These are phyloP conservation scores for Caradrina clavipalpis DNA, from an alignment of 2,888 invertebrate species.

Conservation along the genomic window DNA sequence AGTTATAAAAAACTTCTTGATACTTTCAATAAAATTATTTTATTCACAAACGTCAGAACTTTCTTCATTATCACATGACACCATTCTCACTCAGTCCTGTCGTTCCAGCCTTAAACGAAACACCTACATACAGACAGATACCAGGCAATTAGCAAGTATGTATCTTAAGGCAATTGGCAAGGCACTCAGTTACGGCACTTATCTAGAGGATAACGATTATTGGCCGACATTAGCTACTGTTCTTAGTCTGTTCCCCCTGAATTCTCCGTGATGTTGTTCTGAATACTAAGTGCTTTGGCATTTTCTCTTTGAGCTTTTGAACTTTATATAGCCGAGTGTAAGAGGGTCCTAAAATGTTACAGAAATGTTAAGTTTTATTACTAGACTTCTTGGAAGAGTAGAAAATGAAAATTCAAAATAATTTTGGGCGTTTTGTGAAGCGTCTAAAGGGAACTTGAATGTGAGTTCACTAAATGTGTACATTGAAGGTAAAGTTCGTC, in stretches of 20 bases:
- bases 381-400: constrained; percentile 18
- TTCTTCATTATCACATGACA: constrained; percentile 16
- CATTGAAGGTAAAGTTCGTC: constrained; percentile 1
- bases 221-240: constrained; percentile 82
- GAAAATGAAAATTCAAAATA: constrained; percentile 39
- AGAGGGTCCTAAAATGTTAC: constrained; percentile 55
- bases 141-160: constrained; percentile 76
- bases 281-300: constrained; percentile 75
- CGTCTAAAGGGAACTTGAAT: neutral
- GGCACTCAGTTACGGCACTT: constrained; percentile 80
- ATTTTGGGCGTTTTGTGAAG: constrained; percentile 16
- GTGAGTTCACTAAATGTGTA: neutral
- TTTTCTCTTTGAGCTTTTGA: constrained; percentile 63
- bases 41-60: neutral
- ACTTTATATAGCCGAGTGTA: constrained; percentile 52
- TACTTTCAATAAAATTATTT: neutral
- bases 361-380: constrained; percentile 59
- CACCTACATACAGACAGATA: constrained; percentile 42
- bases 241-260: constrained; percentile 74
- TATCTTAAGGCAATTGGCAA: constrained; percentile 82
- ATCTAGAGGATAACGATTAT: constrained; percentile 86
- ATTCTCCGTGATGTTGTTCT: constrained; percentile 70
- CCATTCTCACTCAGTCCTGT: constrained; percentile 21
- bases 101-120: constrained; percentile 35
- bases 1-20: neutral